These are phyloP conservation scores for Brachionus calyciflorus DNA, from an alignment of 1,140 invertebrate species.

Conservation along the genomic window DNA sequence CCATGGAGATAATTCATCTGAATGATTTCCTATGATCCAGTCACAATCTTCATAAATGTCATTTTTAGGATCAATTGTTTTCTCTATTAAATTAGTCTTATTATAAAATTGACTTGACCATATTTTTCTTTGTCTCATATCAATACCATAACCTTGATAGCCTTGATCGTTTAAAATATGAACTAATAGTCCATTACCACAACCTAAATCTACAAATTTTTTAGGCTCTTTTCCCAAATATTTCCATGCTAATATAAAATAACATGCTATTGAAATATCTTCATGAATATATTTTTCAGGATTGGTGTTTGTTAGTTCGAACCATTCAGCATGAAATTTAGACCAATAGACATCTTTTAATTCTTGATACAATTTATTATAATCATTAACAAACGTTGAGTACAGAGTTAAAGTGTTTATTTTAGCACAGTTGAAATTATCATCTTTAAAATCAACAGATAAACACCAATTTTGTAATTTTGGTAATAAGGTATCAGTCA, in stretches of 20 bases:
- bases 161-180: slow-evolving; percentile 81
- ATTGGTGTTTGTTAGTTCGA: slow-evolving; percentile 75
- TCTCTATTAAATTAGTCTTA: not conserved
- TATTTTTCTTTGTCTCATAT: slow-evolving; percentile 81
- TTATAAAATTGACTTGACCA: slow-evolving; percentile 68
- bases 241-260: slow-evolving; percentile 69
- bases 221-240: slow-evolving; percentile 58
- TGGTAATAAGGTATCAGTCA: slow-evolving; percentile 17
- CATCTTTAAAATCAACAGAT: not conserved
- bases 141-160: slow-evolving; percentile 76
- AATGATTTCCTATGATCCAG: slow-evolving; percentile 97
- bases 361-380: slow-evolving; percentile 70
- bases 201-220: slow-evolving; percentile 87
- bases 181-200: slow-evolving; percentile 91
- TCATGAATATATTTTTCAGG: slow-evolving; percentile 92
- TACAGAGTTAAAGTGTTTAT: slow-evolving; percentile 21
- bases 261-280: slow-evolving; percentile 89
- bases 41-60: slow-evolving; percentile 64
- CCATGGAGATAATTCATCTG: slow-evolving; percentile 96
- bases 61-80: slow-evolving; percentile 35
- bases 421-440: slow-evolving; percentile 10
- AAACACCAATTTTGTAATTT: slow-evolving; percentile 25
- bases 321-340: slow-evolving; percentile 73
- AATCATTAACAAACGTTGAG: slow-evolving; percentile 64
- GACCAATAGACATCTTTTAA: slow-evolving; percentile 77